A percentile compares a stretch with the other conserved stretches of the same genome.
phyloP scores from a whole-genome alignment of 2,888 invertebrate genomes.

The Caenorhabditis sp. region DNA sequence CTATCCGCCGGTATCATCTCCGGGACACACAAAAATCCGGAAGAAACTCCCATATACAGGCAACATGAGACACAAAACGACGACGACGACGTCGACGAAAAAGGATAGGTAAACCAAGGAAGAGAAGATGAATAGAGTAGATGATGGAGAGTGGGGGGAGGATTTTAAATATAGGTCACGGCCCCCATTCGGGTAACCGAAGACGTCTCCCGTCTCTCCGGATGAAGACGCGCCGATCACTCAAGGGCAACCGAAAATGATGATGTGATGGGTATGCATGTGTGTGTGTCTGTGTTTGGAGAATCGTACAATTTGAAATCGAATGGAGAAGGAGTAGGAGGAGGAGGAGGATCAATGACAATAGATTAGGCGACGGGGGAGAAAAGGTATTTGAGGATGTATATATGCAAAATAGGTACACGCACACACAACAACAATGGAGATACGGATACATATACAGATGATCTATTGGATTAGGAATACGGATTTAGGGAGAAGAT shows the following conservation, averaged over 20 bases:
- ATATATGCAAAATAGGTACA: conserved; percentile 27
- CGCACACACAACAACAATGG: not conserved
- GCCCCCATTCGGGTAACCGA: conserved; percentile 42
- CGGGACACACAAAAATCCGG: not conserved
- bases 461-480: not conserved
- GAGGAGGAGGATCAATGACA: conserved; percentile 4
- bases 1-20: not conserved
- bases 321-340: too few species aligned
- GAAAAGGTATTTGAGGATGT: conserved; percentile 9
- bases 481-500: not conserved
- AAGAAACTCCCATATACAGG: not conserved
- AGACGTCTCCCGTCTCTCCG: not conserved
- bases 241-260: conserved; percentile 43
- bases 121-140: not conserved
- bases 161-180: conserved; percentile 54
- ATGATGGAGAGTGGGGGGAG: conserved; percentile 2
- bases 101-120: conserved; percentile 23
- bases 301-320: conserved; percentile 15
- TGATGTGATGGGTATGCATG: conserved; percentile 32
- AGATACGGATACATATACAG: not conserved
- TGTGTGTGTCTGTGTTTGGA: not conserved
- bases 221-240: conserved; percentile 47
- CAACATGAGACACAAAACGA: too few species aligned
- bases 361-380: conserved; percentile 9
- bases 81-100: too few species aligned